A percentile compares a stretch with the other conserved stretches of the same genome.
These are phyloP conservation scores for Masticophis lateralis DNA, from an alignment of 2,797 vertebrate genomes.

Conservation along the genomic window DNA sequence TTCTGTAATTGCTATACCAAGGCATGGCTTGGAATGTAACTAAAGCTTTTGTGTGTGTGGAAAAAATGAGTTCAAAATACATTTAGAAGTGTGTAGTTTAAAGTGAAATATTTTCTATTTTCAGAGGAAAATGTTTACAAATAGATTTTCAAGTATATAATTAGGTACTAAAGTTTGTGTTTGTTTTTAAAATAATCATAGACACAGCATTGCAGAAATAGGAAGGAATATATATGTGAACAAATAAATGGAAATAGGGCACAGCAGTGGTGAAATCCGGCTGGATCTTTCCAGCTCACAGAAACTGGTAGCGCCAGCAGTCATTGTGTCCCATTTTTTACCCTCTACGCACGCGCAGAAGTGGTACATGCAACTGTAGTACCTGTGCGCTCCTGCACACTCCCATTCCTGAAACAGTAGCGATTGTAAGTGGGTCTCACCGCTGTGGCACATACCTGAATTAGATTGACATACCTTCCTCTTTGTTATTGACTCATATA, in stretches of 20 bases:
- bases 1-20: background rate
- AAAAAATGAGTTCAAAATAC: background rate
- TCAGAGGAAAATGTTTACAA: background rate
- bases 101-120: background rate
- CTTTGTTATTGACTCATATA: background rate
- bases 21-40: background rate
- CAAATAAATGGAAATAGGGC: background rate
- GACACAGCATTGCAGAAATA: background rate
- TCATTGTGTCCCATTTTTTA: too few species aligned
- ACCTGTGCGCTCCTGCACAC: too few species aligned
- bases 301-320: rapidly evolving
- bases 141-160: background rate
- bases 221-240: background rate
- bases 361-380: too few species aligned
- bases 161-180: background rate
- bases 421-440: too few species aligned
- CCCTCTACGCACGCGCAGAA: too few species aligned
- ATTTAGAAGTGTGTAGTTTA: background rate
- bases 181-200: background rate
- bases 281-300: too few species aligned
- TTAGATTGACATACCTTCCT: background rate
- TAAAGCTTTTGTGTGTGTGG: background rate
- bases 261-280: background rate
- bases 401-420: too few species aligned
- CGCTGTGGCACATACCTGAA: background rate